Percentiles rank a stretch among this genome's conserved stretches.
Evolutionary conservation across 2,888 invertebrate genomes (phyloP).

Genomic region (Nephrotoma guestfalica): DNA sequence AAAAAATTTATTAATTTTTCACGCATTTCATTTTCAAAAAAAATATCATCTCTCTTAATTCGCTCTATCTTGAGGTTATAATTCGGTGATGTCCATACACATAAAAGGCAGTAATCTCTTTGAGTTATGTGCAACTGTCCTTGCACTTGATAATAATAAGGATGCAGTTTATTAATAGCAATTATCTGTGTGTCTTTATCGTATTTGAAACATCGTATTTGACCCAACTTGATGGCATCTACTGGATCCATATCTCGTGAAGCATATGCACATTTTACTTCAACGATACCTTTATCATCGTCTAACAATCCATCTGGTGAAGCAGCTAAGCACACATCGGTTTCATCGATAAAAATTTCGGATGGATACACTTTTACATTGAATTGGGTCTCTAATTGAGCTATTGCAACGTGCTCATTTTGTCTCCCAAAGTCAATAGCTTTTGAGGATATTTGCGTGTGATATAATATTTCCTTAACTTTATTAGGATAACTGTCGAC

Average conservation of each 20-base stretch:
- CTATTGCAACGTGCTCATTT: not conserved
- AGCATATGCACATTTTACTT: not conserved
- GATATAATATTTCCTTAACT: not conserved
- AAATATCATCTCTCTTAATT: not conserved
- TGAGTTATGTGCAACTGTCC: not conserved
- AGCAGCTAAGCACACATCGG: not conserved
- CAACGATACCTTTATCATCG: not conserved
- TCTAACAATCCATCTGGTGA: too few species aligned
- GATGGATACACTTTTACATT: not conserved
- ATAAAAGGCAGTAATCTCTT: not conserved
- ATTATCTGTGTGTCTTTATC: not conserved
- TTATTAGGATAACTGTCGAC: not conserved
- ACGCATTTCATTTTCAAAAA: not conserved
- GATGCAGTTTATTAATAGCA: not conserved
- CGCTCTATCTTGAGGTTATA: not conserved
- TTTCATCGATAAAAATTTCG: not conserved
- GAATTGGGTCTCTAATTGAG: not conserved
- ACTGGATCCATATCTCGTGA: not conserved
- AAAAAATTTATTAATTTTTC: not conserved
- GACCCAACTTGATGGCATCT: too few species aligned
- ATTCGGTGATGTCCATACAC: not conserved
- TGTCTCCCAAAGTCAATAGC: not conserved
- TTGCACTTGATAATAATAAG: not conserved
- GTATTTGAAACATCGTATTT: too few species aligned
- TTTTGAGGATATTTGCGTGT: too few species aligned